These are phyloP conservation scores for Actinia tenebrosa DNA, from an alignment of 64 coral and sea anemone genomes.

Conservation along the genomic window DNA sequence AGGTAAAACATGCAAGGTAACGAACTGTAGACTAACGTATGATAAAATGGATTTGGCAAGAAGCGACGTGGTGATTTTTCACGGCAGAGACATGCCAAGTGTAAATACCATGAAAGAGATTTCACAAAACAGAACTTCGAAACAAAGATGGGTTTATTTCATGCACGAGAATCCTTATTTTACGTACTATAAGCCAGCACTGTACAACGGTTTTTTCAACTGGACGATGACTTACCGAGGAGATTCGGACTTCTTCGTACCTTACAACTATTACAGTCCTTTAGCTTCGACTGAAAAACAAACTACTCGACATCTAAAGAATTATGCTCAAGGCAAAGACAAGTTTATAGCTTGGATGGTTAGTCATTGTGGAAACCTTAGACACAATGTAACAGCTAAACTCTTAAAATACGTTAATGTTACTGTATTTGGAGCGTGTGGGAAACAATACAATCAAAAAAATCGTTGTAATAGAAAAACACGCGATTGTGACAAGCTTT, in stretches of 20 bases:
- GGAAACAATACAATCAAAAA: not conserved
- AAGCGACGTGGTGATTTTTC: slow-evolving; percentile 51
- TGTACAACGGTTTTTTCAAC: slow-evolving; percentile 48
- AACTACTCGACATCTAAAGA: not conserved
- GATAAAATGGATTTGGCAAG: slow-evolving; percentile 25
- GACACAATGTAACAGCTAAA: not conserved
- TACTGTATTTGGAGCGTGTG: slow-evolving; percentile 35
- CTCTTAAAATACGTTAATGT: slow-evolving; percentile 10
- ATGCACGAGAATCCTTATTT: slow-evolving; percentile 45
- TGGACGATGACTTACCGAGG: slow-evolving; percentile 67
- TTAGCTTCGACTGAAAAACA: not conserved
- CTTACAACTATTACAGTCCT: not conserved
- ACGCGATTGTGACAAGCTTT: slow-evolving; percentile 18
- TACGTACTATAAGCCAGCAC: slow-evolving; percentile 9
- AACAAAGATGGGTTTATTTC: slow-evolving; percentile 55
- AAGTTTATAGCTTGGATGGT: slow-evolving; percentile 16
- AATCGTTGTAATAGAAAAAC: not conserved
- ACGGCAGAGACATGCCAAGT: slow-evolving; percentile 54
- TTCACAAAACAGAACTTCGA: not conserved
- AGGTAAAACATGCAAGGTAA: slow-evolving; percentile 1
- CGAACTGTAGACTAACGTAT: slow-evolving; percentile 50
- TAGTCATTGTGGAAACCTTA: slow-evolving; percentile 18
- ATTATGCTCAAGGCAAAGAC: slow-evolving; percentile 32
- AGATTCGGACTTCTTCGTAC: slow-evolving; percentile 7
- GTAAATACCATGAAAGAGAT: slow-evolving; percentile 29